Base-by-base conservation (phyloP, 2,888 invertebrate genomes). In the Pogonocherus hispidulus region DNA sequence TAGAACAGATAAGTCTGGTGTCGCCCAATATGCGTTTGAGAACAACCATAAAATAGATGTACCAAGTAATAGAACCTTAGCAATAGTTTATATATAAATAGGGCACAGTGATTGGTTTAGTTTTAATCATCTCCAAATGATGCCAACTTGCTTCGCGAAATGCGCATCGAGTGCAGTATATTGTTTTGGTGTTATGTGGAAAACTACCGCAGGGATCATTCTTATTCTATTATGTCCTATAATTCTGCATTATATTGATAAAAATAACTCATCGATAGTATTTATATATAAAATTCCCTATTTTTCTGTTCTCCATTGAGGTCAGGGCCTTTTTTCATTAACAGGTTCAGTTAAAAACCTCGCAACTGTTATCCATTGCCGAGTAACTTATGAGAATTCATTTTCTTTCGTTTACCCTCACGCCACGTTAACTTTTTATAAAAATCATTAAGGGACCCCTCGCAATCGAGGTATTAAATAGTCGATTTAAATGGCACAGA, bases 401-500 rank as follows among this genome's bases (percentile, higher is more conserved):
- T 32, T 32, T 32, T 20, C 18, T 32, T 32, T 32, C 3, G 18
- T 32, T 41, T 22, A 37, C 35, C 19, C 23, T 57, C 46, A 57
- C 27, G 44, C 23, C 22, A 20, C 44, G 44, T 8, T 22, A 18
- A 44, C 23, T 18, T 22, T 22, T 57, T 44, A 57, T 57, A 44
- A 44, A 57, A 57, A 57, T 57, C 57, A 41, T 57, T 57, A 57
- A 57, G 44, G 19, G 22, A 1, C 59, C 46, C 47, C 59, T 23
- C 11, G 2, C 59, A 8, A 14, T 23, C 19, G 16, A 46, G 27
- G 27, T 32, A 47, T 59, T 59, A 59, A 59, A 47, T 47, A 32
- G 59, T 47, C 19, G 46, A 46, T 46, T 51, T 62, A 32, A 59
- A 62, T 62, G 49, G 35, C 27, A 19, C 8, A 19, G 14, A 63